These are phyloP conservation scores for Hipparchia sbordonii DNA, from an alignment of 2,888 invertebrate species.

Conservation along the genomic window DNA sequence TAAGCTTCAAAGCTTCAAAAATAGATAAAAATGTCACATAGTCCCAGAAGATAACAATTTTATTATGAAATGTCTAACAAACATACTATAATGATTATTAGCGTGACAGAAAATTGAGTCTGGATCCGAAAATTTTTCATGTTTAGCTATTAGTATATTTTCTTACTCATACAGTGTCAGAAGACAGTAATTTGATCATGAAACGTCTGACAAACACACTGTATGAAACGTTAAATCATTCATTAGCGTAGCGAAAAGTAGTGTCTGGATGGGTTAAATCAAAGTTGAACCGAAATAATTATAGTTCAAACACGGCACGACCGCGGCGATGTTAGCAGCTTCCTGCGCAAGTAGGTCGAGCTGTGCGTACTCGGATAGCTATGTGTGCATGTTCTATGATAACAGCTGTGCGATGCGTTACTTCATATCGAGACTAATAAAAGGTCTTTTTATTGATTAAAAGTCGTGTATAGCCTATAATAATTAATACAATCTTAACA, in stretches of 20 bases:
- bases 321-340: conserved; percentile 66
- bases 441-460: conserved; percentile 28
- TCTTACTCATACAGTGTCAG: too few relatives aligned
- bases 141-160: too few relatives aligned
- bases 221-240: conserved; percentile 12
- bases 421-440: conserved; percentile 29
- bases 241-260: conserved; percentile 17
- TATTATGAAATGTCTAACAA: too few relatives aligned
- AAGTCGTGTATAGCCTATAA: conserved; percentile 22
- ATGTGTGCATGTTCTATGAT: conserved; percentile 45
- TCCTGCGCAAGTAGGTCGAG: conserved; percentile 72
- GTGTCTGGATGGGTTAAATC: conserved; percentile 55
- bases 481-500: too few relatives aligned
- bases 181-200: not conserved
- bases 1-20: too few relatives aligned
- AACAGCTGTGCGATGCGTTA: conserved; percentile 43
- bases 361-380: conserved; percentile 53
- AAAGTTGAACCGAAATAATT: conserved; percentile 67
- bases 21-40: too few relatives aligned
- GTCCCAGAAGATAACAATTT: too few relatives aligned
- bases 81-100: too few relatives aligned
- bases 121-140: too few relatives aligned
- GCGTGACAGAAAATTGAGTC: too few relatives aligned
- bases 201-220: not conserved
- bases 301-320: conserved; percentile 66